Evolutionary conservation across 2,797 vertebrate genomes (phyloP).

Genomic region (Paedocypris micromegethes): DNA sequence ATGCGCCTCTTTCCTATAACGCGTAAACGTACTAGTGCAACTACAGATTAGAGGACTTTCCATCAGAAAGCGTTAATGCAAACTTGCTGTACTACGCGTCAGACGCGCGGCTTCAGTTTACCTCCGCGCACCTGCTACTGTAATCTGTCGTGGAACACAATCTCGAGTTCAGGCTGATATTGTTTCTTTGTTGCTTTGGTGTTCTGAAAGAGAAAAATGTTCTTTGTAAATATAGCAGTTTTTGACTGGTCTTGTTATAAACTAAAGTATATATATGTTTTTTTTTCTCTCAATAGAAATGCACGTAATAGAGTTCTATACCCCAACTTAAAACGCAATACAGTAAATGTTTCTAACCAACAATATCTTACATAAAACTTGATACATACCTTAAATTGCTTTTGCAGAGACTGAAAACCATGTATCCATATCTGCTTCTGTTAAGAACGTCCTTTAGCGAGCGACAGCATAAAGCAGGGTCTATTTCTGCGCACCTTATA

Average conservation of each 20-base stretch:
- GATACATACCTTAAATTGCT: neutral
- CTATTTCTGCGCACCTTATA: constrained; percentile 16
- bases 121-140: constrained; percentile 43
- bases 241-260: no score
- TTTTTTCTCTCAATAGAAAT: no score
- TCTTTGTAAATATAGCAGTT: no score
- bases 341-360: no score
- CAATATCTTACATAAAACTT: no score
- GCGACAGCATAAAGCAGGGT: neutral
- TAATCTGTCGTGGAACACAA: constrained; percentile 36
- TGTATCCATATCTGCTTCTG: constrained; percentile 25
- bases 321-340: no score
- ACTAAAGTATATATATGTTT: no score
- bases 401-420: neutral
- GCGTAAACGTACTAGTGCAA: no score
- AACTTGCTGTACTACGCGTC: constrained; percentile 19
- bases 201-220: constrained; percentile 9
- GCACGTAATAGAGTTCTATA: no score
- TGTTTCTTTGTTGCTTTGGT: constrained; percentile 1
- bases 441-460: neutral
- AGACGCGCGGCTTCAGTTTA: constrained; percentile 19
- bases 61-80: constrained; percentile 20
- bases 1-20: no score
- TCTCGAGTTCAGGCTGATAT: constrained; percentile 26
- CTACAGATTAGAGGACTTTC: neutral